phyloP scores from a whole-genome alignment of 2,797 vertebrate genomes.

The Neostethus bicornis region DNA sequence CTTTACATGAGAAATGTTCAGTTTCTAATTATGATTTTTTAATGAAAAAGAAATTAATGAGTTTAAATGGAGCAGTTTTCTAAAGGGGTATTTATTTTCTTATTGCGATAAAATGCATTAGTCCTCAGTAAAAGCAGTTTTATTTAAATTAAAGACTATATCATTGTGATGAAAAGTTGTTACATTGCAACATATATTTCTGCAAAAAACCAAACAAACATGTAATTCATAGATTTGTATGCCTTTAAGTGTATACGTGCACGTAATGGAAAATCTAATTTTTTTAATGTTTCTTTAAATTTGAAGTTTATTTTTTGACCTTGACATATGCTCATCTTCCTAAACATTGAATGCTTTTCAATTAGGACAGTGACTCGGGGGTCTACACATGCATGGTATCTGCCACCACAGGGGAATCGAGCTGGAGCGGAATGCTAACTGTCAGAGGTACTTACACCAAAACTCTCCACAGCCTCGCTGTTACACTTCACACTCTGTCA shows the following conservation, averaged over 20 bases:
- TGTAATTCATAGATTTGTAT: too few relatives aligned
- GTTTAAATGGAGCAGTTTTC: conserved; percentile 8
- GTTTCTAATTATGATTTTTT: conserved; percentile 3
- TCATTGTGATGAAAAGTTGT: background rate
- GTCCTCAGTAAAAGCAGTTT: background rate
- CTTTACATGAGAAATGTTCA: background rate
- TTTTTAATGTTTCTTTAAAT: background rate
- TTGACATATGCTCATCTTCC: background rate
- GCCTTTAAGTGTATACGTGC: too few relatives aligned
- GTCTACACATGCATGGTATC: conserved; percentile 88
- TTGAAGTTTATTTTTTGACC: background rate
- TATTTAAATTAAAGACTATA: background rate
- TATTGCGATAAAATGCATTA: background rate
- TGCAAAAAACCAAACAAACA: too few relatives aligned
- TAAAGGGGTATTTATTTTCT: conserved; percentile 3
- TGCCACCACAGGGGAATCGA: conserved; percentile 84
- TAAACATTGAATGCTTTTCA: conserved; percentile 44
- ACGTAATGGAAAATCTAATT: background rate
- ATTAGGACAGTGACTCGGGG: conserved; percentile 88
- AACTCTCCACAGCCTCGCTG: conserved; percentile 34
- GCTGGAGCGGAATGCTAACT: conserved; percentile 86
- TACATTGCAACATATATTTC: too few relatives aligned
- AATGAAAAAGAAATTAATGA: conserved; percentile 1
- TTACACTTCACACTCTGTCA: conserved; percentile 53
- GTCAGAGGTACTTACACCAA: conserved; percentile 80